phyloP scores from a whole-genome alignment of 2,888 invertebrate species.

The Xestia sexstrigata region DNA sequence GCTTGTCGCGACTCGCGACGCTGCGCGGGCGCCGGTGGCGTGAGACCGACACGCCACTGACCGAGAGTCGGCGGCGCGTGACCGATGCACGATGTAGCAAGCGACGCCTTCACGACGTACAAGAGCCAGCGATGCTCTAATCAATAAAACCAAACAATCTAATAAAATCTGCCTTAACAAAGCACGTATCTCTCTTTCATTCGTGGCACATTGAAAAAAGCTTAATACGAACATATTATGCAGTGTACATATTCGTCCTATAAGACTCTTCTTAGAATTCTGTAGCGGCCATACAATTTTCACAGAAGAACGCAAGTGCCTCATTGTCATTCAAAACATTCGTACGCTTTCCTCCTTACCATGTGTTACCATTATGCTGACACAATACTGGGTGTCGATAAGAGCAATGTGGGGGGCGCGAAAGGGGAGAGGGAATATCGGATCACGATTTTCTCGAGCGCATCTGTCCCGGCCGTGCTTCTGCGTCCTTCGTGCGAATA shows the following conservation, averaged over 20 bases:
- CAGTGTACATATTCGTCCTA: slow-evolving; percentile 21
- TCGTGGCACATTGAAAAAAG: slow-evolving; percentile 34
- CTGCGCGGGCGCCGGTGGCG: slow-evolving; percentile 59
- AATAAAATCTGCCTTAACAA: slow-evolving; percentile 4
- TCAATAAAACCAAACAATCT: slow-evolving; percentile 34
- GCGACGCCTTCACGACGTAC: slow-evolving; percentile 71
- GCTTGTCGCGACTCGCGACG: slow-evolving; percentile 73
- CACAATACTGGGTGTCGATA: slow-evolving; percentile 74
- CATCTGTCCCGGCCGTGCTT: slow-evolving; percentile 84
- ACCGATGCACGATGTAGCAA: slow-evolving; percentile 73
- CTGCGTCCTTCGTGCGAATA: slow-evolving; percentile 84
- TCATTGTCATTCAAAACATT: slow-evolving; percentile 77
- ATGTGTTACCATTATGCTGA: slow-evolving; percentile 79
- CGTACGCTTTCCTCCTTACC: slow-evolving; percentile 75
- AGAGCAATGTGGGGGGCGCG: slow-evolving; percentile 63
- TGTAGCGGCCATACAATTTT: slow-evolving; percentile 68
- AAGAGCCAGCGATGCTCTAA: slow-evolving; percentile 28
- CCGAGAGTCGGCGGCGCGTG: slow-evolving; percentile 83
- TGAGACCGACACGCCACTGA: slow-evolving; percentile 85
- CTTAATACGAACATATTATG: slow-evolving; percentile 23
- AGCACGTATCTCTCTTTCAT: slow-evolving; percentile 7
- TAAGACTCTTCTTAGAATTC: slow-evolving; percentile 52
- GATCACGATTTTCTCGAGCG: slow-evolving; percentile 84
- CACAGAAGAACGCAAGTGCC: slow-evolving; percentile 69
- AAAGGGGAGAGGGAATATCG: slow-evolving; percentile 68